Base-by-base conservation (phyloP, 2,888 invertebrate species). In the Anarsia innoxiella region DNA sequence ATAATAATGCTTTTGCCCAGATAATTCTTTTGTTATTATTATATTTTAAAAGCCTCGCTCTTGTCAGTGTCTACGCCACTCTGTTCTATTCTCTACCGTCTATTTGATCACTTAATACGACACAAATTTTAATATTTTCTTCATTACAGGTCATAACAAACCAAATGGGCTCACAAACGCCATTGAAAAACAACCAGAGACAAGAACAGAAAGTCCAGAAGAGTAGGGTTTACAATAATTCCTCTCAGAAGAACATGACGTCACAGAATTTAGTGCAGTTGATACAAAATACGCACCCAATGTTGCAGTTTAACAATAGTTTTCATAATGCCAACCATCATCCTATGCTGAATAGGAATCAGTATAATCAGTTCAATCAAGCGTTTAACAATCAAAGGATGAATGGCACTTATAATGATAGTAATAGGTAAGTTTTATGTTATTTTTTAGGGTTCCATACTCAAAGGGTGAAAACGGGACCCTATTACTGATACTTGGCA, bases 251-350 rank as follows among this genome's bases (percentile, higher is more conserved):
- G 33, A 62, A 59, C 39, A 32, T 67, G 42, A 65, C 69, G 0
- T 77, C 80, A 0, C 77, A 80, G 42, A 82, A 77, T 35, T 39
- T 86, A 14, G 85, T 84, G 0, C 84, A 85, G 28, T 28, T 78
- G 0, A 76, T 86, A 12, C 84, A 85, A 48, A 79, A 74, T 30
- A 82, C 84, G 0, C 85, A 86, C 47, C 85, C 84, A 0, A 82
- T 84, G 75, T 30, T 84, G 34, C 75, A 80, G 14, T 66, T 64
- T 8, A 71, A 70, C 14, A 76, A 69, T 39, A 75, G 77, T 37
- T 76, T 60, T 27, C 78, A 82, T 11, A 85, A 84, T n/a, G 80
- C 78, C 0, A 78, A 59, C 4, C 82, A 84, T 36, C 82, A 85
- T 30, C 79, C 83, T 0, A 72, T 84, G 67, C 44, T 84, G 48